Conservation (phyloP, 2,113 vertebrate genomes). For the Nansenia antarctica region DNA sequence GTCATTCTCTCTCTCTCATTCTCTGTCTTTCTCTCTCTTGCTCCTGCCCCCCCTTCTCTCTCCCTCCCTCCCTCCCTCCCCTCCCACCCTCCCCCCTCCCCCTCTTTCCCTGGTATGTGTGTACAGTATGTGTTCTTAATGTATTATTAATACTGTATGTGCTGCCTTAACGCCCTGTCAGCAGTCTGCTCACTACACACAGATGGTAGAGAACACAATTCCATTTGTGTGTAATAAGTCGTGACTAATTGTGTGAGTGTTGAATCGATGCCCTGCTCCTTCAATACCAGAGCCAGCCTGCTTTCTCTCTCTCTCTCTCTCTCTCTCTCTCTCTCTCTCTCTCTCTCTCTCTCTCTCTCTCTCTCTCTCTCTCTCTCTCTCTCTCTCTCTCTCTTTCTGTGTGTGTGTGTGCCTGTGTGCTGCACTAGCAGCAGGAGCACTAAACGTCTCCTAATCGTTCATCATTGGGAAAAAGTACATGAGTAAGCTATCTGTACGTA, state of each 20-base stretch:
- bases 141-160: neutral
- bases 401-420: too few species aligned
- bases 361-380: neutral
- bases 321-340: neutral
- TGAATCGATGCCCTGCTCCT: conserved; percentile 7
- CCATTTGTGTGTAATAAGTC: conserved; percentile 29
- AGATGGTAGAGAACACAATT: conserved; percentile 26
- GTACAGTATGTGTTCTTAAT: neutral
- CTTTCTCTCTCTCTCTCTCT: neutral
- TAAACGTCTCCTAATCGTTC: neutral
- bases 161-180: neutral
- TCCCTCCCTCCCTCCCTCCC: conserved; percentile 19
- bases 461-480: neutral
- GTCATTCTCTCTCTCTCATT: neutral
- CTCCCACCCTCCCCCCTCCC: neutral
- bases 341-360: too few species aligned
- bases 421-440: neutral
- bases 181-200: conserved; percentile 4
- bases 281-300: neutral
- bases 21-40: neutral
- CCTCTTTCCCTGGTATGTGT: neutral
- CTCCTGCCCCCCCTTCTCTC: neutral
- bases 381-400: neutral
- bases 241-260: conserved; percentile 40
- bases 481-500: too few species aligned